These are phyloP conservation scores for Pteropus alecto DNA, from an alignment of 2,113 vertebrate genomes.

Conservation along the genomic window DNA sequence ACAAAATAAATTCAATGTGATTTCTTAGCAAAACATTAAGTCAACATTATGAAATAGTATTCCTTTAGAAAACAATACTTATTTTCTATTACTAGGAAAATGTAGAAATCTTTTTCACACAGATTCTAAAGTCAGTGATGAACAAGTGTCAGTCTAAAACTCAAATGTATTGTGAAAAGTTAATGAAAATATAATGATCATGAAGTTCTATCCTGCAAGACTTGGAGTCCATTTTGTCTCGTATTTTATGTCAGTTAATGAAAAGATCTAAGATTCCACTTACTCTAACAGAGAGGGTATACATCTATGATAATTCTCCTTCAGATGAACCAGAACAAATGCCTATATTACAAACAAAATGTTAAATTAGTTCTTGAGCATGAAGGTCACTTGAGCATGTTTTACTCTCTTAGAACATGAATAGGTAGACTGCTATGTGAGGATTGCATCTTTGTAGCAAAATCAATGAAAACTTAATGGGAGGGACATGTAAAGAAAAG, in stretches of 20 bases:
- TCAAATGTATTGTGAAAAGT: neutral
- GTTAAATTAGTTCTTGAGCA: neutral
- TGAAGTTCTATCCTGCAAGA: neutral
- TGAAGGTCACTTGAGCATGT: neutral
- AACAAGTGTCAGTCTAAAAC: neutral
- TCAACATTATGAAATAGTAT: neutral
- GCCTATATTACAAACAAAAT: neutral
- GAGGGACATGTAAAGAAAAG: neutral
- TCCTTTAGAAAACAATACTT: neutral
- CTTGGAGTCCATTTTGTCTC: neutral
- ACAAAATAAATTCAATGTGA: neutral
- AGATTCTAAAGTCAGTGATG: neutral
- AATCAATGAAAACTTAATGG: neutral
- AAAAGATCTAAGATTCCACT: neutral
- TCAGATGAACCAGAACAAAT: neutral
- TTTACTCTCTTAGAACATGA: neutral
- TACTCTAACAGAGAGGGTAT: neutral
- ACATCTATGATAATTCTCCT: neutral
- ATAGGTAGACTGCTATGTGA: neutral
- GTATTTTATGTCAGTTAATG: neutral
- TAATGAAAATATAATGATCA: neutral
- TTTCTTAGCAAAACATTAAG: neutral
- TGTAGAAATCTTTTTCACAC: neutral
- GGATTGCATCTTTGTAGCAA: neutral
- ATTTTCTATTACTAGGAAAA: neutral